These are phyloP conservation scores for Charanyca ferruginea DNA, from an alignment of 2,888 invertebrate genomes.

Conservation along the genomic window DNA sequence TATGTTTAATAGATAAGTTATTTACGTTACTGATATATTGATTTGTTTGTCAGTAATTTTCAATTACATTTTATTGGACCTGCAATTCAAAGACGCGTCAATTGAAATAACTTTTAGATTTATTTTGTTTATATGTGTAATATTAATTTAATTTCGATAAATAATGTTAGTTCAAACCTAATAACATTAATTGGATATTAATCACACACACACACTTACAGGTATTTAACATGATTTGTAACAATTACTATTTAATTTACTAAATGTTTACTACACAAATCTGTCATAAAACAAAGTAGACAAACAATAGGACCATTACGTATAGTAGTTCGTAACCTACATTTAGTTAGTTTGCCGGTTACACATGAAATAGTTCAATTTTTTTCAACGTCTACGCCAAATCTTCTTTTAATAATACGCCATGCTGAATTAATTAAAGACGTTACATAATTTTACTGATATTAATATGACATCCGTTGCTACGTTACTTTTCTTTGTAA, in stretches of 20 bases:
- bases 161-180: not conserved
- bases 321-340: conserved; percentile 35
- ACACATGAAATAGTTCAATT: conserved; percentile 29
- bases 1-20: conserved; percentile 37
- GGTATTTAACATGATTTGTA: conserved; percentile 3
- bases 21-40: conserved; percentile 52
- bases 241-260: conserved; percentile 22
- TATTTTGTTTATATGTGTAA: not conserved
- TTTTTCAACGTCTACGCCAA: conserved; percentile 19
- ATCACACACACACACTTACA: conserved; percentile 5
- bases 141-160: conserved; percentile 7
- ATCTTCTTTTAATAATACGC: conserved; percentile 42
- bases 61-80: conserved; percentile 46
- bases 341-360: conserved; percentile 35
- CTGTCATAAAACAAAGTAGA: conserved; percentile 26
- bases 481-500: conserved; percentile 87
- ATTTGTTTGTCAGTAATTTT: conserved; percentile 40
- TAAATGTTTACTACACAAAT: conserved; percentile 24
- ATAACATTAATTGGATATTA: conserved; percentile 14
- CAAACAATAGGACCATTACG: conserved; percentile 40
- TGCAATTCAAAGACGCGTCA: conserved; percentile 32
- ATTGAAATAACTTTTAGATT: too few relatives aligned
- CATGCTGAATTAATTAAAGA: conserved; percentile 60
- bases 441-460: conserved; percentile 74
- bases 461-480: conserved; percentile 78